These are phyloP conservation scores for Entelurus aequoreus DNA, from an alignment of 2,113 vertebrate genomes.

Conservation along the genomic window DNA sequence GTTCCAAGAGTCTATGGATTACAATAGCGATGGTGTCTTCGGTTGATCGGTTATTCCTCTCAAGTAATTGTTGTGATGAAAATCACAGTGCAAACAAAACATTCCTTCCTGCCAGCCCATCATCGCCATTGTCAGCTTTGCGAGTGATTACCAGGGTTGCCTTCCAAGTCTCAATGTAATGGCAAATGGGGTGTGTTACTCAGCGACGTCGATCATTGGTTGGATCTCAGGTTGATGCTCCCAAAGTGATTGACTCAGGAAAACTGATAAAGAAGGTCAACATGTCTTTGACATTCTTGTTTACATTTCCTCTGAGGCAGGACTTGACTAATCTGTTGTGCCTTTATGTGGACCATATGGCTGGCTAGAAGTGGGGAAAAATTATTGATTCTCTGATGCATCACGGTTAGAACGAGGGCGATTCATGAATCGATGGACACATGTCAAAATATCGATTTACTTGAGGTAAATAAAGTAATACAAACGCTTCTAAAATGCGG, in stretches of 20 bases:
- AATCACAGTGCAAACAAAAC: conserved; percentile 40
- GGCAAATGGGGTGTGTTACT: conserved; percentile 43
- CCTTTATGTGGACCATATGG: conserved; percentile 39
- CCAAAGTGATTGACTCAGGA: conserved; percentile 56
- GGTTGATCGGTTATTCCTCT: too few species aligned
- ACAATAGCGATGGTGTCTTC: too few species aligned
- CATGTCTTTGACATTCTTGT: conserved; percentile 48
- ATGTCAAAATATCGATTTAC: too few species aligned
- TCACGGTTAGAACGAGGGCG: too few species aligned
- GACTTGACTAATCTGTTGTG: conserved; percentile 28
- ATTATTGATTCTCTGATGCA: too few species aligned
- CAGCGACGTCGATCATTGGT: conserved; percentile 26
- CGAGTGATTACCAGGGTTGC: conserved; percentile 24
- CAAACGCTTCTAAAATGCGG: too few species aligned
- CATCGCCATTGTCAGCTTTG: conserved; percentile 25
- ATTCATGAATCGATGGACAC: too few species aligned
- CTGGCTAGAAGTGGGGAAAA: conserved; percentile 1
- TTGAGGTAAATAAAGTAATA: too few species aligned
- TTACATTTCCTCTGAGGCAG: conserved; percentile 48
- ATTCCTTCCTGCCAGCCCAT: conserved; percentile 28
- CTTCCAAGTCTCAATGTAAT: conserved; percentile 21
- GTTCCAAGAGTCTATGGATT: too few species aligned
- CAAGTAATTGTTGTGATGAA: conserved; percentile 31
- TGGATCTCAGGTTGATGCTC: conserved; percentile 44
- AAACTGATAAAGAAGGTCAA: conserved; percentile 61